phyloP scores from a whole-genome alignment of 2,888 invertebrate genomes.

The Melipona beecheii region DNA sequence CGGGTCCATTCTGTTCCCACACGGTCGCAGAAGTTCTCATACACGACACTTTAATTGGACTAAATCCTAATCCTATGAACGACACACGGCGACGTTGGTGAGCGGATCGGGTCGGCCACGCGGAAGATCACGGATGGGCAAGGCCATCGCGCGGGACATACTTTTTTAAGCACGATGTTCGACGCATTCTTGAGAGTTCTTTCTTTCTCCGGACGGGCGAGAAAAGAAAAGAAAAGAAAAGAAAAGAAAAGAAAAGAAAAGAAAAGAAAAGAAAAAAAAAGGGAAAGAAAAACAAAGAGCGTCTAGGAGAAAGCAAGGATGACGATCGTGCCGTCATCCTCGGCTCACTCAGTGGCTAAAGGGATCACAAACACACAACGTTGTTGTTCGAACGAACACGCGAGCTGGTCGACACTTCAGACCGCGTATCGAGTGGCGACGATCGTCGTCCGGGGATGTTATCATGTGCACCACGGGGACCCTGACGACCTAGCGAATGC shows the following conservation, averaged over 20 bases:
- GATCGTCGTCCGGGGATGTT: constrained; percentile 39
- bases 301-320: constrained; percentile 20
- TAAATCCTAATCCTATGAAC: constrained; percentile 50
- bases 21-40: constrained; percentile 33
- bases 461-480: constrained; percentile 61
- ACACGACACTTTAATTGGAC: constrained; percentile 44
- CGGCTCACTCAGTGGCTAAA: constrained; percentile 8
- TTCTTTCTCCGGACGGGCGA: constrained; percentile 28
- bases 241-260: too few species aligned
- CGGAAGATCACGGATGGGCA: constrained; percentile 24
- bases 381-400: constrained; percentile 27
- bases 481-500: constrained; percentile 30
- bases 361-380: constrained; percentile 40
- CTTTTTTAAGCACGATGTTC: constrained; percentile 55
- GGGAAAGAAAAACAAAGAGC: not conserved
- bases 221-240: not conserved
- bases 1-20: constrained; percentile 8
- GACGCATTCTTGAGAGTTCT: constrained; percentile 34
- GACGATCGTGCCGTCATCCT: not conserved
- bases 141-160: constrained; percentile 24
- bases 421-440: constrained; percentile 8
- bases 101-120: constrained; percentile 30
- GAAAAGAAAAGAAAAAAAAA: too few species aligned
- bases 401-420: constrained; percentile 23
- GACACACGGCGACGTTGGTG: constrained; percentile 23